These are phyloP conservation scores for Stichodactyla mertensii DNA, from an alignment of 64 coral and sea anemone genomes.

Conservation along the genomic window DNA sequence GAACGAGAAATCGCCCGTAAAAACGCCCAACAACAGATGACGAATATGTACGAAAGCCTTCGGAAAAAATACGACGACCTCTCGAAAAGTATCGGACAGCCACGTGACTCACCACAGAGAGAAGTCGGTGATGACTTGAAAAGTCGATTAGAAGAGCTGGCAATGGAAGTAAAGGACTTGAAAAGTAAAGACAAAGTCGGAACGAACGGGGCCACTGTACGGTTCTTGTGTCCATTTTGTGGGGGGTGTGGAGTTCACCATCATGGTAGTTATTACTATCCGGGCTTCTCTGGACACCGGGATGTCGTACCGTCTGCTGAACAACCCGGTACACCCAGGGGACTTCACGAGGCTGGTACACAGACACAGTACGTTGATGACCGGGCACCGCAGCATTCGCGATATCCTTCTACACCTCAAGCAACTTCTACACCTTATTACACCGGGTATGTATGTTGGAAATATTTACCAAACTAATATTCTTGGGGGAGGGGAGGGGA, in stretches of 20 bases:
- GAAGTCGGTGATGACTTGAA: slow-evolving; percentile 54
- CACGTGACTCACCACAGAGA: slow-evolving; percentile 26
- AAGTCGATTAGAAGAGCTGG: slow-evolving; percentile 66
- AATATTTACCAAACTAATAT: too few relatives aligned
- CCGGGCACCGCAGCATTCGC: slow-evolving; percentile 17
- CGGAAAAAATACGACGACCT: slow-evolving; percentile 88
- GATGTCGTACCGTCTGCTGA: neutral
- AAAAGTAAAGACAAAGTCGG: slow-evolving; percentile 39
- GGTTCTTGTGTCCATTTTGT: slow-evolving; percentile 83
- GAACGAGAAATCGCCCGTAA: slow-evolving; percentile 81
- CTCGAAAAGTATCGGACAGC: slow-evolving; percentile 41
- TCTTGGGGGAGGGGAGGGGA: too few relatives aligned
- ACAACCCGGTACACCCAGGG: slow-evolving; percentile 12
- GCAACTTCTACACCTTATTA: slow-evolving; percentile 85
- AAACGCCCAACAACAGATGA: slow-evolving; percentile 88
- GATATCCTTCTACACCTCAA: slow-evolving; percentile 60
- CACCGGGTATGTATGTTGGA: slow-evolving; percentile 57
- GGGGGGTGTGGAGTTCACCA: slow-evolving; percentile 55
- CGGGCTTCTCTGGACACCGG: slow-evolving; percentile 53
- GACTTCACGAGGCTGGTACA: slow-evolving; percentile 44
- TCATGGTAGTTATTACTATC: slow-evolving; percentile 86
- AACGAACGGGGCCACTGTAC: slow-evolving; percentile 16
- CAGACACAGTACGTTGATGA: slow-evolving; percentile 45
- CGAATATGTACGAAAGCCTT: slow-evolving; percentile 73
- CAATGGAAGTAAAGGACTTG: slow-evolving; percentile 47